Evolutionary conservation across 2,888 invertebrate genomes (phyloP).

Genomic region (Lasiommata megera): DNA sequence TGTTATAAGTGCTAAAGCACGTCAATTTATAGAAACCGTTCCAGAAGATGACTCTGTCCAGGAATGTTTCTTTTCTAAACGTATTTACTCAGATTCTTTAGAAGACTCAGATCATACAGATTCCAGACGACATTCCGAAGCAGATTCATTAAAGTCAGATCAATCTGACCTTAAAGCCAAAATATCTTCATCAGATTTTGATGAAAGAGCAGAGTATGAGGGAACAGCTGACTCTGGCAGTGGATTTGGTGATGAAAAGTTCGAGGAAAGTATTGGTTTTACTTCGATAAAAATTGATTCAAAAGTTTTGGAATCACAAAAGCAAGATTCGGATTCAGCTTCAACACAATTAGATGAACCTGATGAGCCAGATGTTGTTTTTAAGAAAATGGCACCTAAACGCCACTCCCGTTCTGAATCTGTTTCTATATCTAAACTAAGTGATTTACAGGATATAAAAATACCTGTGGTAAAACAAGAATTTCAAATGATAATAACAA

Average conservation of each 20-base stretch:
- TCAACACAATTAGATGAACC: constrained; percentile 49
- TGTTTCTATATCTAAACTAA: constrained; percentile 66
- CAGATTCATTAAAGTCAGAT: constrained; percentile 76
- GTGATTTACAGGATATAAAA: constrained; percentile 61
- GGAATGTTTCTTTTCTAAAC: constrained; percentile 78
- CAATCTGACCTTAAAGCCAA: constrained; percentile 74
- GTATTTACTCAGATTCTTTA: constrained; percentile 76
- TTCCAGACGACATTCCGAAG: constrained; percentile 75
- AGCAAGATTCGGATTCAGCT: constrained; percentile 57
- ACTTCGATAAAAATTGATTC: constrained; percentile 66
- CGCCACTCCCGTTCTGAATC: constrained; percentile 75
- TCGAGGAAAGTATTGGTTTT: constrained; percentile 73
- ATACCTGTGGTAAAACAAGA: constrained; percentile 60
- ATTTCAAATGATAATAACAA: constrained; percentile 72
- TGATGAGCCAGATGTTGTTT: constrained; percentile 58
- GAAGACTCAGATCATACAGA: constrained; percentile 78
- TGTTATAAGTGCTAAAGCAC: constrained; percentile 75
- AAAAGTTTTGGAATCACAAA: constrained; percentile 54
- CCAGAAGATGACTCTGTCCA: constrained; percentile 79
- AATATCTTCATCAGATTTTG: constrained; percentile 75
- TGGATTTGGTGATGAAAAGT: constrained; percentile 75
- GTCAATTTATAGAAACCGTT: constrained; percentile 79
- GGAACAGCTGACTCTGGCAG: constrained; percentile 74
- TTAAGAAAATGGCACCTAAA: constrained; percentile 72
- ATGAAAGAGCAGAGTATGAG: constrained; percentile 75